Evolutionary conservation across 2,797 vertebrate genomes (phyloP), one percentile per base, ranked within the genome.

Genomic region (Furcifer pardalis): DNA sequence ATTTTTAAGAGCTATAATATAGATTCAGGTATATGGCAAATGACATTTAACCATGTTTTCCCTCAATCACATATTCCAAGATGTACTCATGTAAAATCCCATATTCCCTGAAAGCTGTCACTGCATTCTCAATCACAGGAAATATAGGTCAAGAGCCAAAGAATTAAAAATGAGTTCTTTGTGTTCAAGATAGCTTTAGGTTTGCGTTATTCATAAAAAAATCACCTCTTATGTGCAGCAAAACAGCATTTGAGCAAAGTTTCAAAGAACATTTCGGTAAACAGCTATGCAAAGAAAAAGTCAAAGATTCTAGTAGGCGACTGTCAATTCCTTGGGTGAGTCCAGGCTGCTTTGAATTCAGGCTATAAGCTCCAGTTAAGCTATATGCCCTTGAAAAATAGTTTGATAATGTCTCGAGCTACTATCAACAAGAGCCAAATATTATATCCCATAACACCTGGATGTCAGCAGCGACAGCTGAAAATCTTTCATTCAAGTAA

Each of bases 1-100:
- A 37, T 75, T 75, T 69, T 88, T 81, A 78, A 92, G 3, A 87
- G 76, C 83, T 35, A 9, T 75, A 87, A 13, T 76, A 15, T 8
- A 91, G 85, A 85, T 82, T 73, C 88, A 21, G 72, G 8, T 32
- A 77, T 78, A 49, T 25, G 8, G 73, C 1, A 6, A 49, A 8
- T 66, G 72, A 68, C n/a, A 89, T 10, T 35, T 37, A 52, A 56
- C 23, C 12, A 5, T 17, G 13, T 52, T 46, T 75, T 76, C 52
- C 62, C 6, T 46, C 13, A 37, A 62, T 15, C 35, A 32, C 30
- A 7, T 2, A 25, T 79, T n/a, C 71, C 30, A 42, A 21, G 17
- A 68, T 77, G 27, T 1, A 74, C 5, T 25, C 35, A 60, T 60
- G 77, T 9, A 88, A 7, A 78, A 73, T 8, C 44, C 6, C 30